Percentiles rank a stretch among this genome's conserved stretches.
Conservation (phyloP, 1,140 invertebrate genomes). For the Sitobion miscanthi region DNA sequence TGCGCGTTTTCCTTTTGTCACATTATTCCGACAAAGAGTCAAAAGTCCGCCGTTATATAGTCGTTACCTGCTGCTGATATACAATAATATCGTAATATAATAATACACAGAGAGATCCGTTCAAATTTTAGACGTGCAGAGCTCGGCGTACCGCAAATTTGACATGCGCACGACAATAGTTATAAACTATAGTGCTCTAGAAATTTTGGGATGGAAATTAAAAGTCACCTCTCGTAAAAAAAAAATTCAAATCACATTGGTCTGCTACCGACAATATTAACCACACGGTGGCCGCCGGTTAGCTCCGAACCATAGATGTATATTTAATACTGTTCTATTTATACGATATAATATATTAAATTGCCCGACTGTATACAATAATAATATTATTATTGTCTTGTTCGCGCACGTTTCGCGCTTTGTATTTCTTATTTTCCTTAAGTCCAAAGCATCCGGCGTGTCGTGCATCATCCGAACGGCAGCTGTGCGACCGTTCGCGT, state of each 20-base stretch:
- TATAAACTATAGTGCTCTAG: no score
- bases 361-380: background rate
- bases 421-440: background rate
- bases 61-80: background rate
- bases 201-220: background rate
- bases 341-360: background rate
- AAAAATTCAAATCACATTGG: background rate
- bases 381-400: background rate
- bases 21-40: background rate
- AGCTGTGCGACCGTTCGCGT: conserved; percentile 23
- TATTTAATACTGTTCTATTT: background rate
- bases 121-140: background rate
- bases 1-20: background rate
- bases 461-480: background rate
- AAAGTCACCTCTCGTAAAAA: background rate
- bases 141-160: background rate
- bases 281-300: background rate
- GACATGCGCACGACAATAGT: no score
- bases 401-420: background rate
- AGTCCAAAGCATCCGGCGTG: conserved; percentile 33
- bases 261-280: background rate
- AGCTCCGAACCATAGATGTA: background rate
- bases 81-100: background rate
- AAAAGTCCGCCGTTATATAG: background rate
- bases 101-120: background rate